Evolutionary conservation across 1,140 invertebrate genomes (phyloP), one percentile per base, ranked within the genome.

Genomic region (Magallana ariakensis): DNA sequence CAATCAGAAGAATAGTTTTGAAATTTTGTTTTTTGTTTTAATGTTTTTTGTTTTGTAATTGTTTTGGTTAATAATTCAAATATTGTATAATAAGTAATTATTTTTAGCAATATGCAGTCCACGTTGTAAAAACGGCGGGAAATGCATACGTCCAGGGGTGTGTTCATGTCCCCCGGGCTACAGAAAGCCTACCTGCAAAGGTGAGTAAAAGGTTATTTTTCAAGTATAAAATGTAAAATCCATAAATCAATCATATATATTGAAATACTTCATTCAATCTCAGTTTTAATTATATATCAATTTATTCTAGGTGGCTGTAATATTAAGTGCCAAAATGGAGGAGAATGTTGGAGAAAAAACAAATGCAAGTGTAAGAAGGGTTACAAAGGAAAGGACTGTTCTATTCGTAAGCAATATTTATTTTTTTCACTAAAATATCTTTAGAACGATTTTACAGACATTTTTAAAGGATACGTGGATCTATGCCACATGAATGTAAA

Each of bases 81-180:
- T 46, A 46, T 46, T 46, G 5, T 46, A 46, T 46, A 46, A 46
- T 46, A 46, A 26, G 15, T 84, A 87, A 85, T 60, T 87, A 75
- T 66, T 88, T 87, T 15, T 66, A 92, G 92, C 88, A 16, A 84
- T 90, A 10, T 93, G 92, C 89, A 66, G 86, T 5, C 84, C 86
- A 13, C 81, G 87, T 13, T 93, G 92, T 87, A 83, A 89, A 86
- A 91, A 92, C 81, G 89, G 88, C 7, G 92, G 92, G 13, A 55
- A 83, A 11, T 93, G 92, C 86, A 22, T 85, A 2, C 56, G 80
- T 19, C 90, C 90, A 19, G 89, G 89, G 11, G 19, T 87, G 0
- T 92, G 92, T 57, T 58, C 80, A 11, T 93, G 92, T 87, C 84
- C 89, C 6, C 62, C 26, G 11, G 90, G 89, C 8, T 91, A 89